Evolutionary conservation across 2,113 vertebrate genomes (phyloP), one percentile per base, ranked within the genome.

Genomic region (Podilymbus podiceps): DNA sequence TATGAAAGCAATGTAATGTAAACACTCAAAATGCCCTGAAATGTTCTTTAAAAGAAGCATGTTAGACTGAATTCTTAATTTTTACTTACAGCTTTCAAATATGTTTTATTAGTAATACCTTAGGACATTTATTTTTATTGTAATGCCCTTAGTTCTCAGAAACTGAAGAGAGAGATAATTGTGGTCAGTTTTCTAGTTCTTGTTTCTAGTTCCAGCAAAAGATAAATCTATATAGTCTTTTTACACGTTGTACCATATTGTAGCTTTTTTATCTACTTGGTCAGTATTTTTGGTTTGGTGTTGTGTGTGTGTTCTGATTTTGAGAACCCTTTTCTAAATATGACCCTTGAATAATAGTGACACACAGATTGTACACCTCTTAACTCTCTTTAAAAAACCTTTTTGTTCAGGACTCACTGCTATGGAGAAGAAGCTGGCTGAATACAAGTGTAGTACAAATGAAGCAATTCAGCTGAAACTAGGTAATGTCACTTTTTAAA

Each of bases 361-460:
- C 4, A 6, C 5, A 9, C 5, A 58, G 30, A 17, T 64, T 56
- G 11, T 42, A 60, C 2, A 42, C 4, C 3, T 82, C 14, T 55
- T 55, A 52, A 72, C 9, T 52, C 10, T 91, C 49, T 28, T 13
- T 12, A 35, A 33, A 63, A 80, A 20, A 40, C 94, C 1, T 95
- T 95, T 97, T 68, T 90, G 79, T 90, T 67, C 92, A 99, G 99
- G 97, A 60, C 97, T 99, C 91, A 99, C 98, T 97, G 97, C 98
- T 77, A 98, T 99, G 98, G 99, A 99, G 97, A 99, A 99, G 98
- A 99, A 99, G 95, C 96, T 99, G 94, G 99, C 99, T 30, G 99
- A 99, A 90, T 99, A 99, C 97, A 99, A 99, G 93, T 99, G 99
- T 98, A 99, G 99, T 93, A 99, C 99, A 96, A 99, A 99, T 96